These are phyloP conservation scores for Lophotriccus pileatus DNA, from an alignment of 2,797 vertebrate species.

Conservation along the genomic window DNA sequence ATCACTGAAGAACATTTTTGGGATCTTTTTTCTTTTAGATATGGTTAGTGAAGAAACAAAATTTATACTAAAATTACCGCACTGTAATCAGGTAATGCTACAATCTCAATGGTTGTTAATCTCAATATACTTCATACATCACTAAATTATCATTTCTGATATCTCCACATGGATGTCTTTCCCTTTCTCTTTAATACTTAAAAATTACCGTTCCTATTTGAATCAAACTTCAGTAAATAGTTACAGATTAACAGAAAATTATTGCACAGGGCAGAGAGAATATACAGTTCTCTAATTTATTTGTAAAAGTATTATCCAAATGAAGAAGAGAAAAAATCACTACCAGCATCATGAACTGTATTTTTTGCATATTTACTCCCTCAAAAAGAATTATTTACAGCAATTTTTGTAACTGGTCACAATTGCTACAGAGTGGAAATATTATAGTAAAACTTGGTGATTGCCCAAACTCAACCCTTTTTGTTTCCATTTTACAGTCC, in stretches of 20 bases:
- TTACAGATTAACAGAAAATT: neutral
- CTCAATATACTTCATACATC: neutral
- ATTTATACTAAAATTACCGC: neutral
- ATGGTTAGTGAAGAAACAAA: neutral
- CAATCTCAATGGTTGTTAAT: neutral
- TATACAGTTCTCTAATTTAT: neutral
- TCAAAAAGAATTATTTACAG: neutral
- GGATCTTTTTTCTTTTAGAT: neutral
- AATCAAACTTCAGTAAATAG: neutral
- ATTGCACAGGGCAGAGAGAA: neutral
- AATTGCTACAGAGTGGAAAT: neutral
- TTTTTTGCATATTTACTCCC: neutral
- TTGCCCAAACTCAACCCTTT: neutral
- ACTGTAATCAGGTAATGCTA: neutral
- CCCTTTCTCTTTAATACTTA: neutral
- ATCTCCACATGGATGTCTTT: neutral
- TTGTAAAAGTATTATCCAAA: neutral
- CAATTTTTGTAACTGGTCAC: neutral
- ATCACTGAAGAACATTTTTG: neutral
- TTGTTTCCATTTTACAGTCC: neutral
- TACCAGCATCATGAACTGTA: neutral
- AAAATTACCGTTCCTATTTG: neutral
- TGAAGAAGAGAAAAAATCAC: neutral
- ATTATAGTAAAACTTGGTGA: neutral
- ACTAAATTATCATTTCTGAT: neutral